phyloP scores from a whole-genome alignment of 2,113 vertebrate species.

The Sphaerodactylus townsendi region DNA sequence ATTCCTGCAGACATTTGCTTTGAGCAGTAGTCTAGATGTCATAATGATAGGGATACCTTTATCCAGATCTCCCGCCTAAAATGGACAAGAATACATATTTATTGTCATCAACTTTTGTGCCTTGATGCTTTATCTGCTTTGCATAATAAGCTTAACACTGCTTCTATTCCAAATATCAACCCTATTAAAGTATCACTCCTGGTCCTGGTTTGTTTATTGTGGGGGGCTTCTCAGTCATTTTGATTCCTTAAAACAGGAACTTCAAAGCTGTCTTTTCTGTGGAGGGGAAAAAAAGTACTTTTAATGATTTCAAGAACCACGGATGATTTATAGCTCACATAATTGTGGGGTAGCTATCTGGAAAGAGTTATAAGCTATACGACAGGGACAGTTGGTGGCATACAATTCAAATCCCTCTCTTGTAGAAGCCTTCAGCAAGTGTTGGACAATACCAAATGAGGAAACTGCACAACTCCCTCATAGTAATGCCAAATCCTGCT shows the following conservation, averaged over 20 bases:
- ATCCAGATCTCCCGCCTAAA: no score
- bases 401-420: neutral
- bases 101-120: neutral
- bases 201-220: neutral
- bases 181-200: neutral
- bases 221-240: neutral
- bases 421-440: slow-evolving; percentile 31
- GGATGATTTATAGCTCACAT: neutral
- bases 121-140: neutral
- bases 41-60: no score
- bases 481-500: slow-evolving; percentile 32
- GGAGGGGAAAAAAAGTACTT: neutral
- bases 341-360: neutral
- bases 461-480: slow-evolving; percentile 22
- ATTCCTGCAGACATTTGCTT: no score
- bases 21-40: no score
- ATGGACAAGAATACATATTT: no score
- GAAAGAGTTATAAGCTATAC: neutral
- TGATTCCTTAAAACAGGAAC: neutral
- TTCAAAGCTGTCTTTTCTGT: neutral
- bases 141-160: neutral
- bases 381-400: neutral
- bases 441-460: slow-evolving; percentile 35
- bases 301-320: neutral
- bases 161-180: neutral